Evolutionary conservation across 2,888 invertebrate species (phyloP).

Genomic region (Morpho deidamia): DNA sequence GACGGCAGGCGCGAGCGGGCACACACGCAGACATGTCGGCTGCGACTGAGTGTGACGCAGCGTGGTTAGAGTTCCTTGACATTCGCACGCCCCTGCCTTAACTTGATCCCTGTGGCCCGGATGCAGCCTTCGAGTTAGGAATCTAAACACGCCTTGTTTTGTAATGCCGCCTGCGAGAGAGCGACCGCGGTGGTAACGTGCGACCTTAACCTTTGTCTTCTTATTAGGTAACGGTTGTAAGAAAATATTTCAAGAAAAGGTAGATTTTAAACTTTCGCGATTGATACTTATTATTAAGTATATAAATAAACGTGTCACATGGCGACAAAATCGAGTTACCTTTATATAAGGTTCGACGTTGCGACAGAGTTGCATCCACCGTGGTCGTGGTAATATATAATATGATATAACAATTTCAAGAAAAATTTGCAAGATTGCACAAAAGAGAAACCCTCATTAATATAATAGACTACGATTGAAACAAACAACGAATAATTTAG

Average conservation of each 20-base stretch:
- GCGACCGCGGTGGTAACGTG: slow-evolving; percentile 41
- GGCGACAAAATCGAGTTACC: too few species aligned
- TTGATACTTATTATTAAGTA: too few species aligned
- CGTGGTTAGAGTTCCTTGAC: slow-evolving; percentile 67
- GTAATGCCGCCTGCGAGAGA: slow-evolving; percentile 47
- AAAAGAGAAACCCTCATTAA: too few species aligned
- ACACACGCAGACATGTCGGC: slow-evolving; percentile 66
- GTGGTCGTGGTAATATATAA: too few species aligned
- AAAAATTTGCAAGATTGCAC: too few species aligned
- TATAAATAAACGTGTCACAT: too few species aligned
- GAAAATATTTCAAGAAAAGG: slow-evolving; percentile 21
- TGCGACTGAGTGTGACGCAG: slow-evolving; percentile 47
- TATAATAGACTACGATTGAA: too few species aligned
- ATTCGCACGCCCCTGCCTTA: slow-evolving; percentile 66
- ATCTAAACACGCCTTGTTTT: slow-evolving; percentile 66
- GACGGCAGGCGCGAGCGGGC: slow-evolving; percentile 38
- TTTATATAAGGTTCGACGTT: too few species aligned
- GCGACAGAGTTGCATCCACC: too few species aligned
- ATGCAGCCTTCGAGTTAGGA: slow-evolving; percentile 70
- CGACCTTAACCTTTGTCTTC: slow-evolving; percentile 64
- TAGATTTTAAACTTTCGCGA: too few species aligned
- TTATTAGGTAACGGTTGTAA: slow-evolving; percentile 47
- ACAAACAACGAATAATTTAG: too few species aligned
- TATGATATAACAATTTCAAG: too few species aligned
- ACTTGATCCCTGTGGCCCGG: slow-evolving; percentile 69